phyloP scores from a whole-genome alignment of 92 coral and sea anemone genomes.

The Porites rus region DNA sequence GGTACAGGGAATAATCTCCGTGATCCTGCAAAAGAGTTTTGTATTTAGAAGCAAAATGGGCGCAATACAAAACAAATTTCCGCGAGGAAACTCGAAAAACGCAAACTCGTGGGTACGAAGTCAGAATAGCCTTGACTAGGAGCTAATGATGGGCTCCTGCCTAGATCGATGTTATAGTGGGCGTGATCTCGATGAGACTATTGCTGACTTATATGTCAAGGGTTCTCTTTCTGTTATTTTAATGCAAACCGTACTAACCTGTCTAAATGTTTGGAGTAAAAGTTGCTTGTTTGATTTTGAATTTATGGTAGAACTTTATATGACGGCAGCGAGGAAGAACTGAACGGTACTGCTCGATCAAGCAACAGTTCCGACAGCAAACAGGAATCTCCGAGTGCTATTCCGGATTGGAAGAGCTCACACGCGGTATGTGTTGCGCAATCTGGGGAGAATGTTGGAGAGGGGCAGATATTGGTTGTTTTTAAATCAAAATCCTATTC shows the following conservation, averaged over 20 bases:
- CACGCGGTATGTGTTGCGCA: constrained; percentile 76
- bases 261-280: not conserved
- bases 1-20: too few species aligned
- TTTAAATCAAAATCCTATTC: not conserved
- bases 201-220: not conserved
- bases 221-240: not conserved
- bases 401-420: constrained; percentile 95
- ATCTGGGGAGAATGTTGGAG: not conserved
- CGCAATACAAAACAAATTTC: too few species aligned
- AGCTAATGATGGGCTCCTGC: too few species aligned
- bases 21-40: too few species aligned
- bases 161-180: too few species aligned
- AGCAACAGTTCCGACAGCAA: constrained; percentile 43
- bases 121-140: too few species aligned
- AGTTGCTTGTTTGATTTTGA: not conserved
- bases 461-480: not conserved
- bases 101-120: too few species aligned
- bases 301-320: constrained; percentile 45
- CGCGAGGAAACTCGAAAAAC: too few species aligned
- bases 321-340: constrained; percentile 62
- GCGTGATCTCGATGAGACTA: too few species aligned
- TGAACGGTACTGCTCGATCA: constrained; percentile 27
- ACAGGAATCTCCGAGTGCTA: constrained; percentile 67
- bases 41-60: too few species aligned
- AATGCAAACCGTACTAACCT: too few species aligned